Conservation (phyloP, 1,140 invertebrate species). For the Aporrectodea caliginosa region DNA sequence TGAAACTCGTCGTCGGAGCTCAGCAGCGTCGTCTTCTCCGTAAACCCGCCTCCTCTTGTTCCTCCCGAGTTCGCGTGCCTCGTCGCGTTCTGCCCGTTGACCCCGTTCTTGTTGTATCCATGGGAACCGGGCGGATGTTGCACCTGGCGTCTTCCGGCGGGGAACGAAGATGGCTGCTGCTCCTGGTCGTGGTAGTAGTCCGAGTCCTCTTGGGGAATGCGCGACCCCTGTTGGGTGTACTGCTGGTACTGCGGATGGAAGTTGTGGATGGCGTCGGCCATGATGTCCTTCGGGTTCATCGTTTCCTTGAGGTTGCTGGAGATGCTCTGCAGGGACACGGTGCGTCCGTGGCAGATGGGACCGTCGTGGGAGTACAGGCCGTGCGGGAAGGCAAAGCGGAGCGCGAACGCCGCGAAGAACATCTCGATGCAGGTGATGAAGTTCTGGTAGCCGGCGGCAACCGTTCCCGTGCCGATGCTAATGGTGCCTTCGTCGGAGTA, state of each 20-base stretch:
- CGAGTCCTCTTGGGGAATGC: slow-evolving; percentile 13
- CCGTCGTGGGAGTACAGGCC: slow-evolving; percentile 12
- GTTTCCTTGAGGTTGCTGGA: slow-evolving; percentile 98
- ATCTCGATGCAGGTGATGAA: slow-evolving; percentile 99
- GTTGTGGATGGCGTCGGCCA: slow-evolving; percentile 99
- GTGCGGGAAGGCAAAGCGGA: slow-evolving; percentile 91
- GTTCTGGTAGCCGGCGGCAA: slow-evolving; percentile 98
- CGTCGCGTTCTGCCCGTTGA: too few relatives aligned
- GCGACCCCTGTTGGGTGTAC: slow-evolving; percentile 83
- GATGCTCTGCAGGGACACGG: slow-evolving; percentile 98
- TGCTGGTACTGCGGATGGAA: slow-evolving; percentile 99
- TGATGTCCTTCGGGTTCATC: slow-evolving; percentile 99
- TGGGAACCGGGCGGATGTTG: neutral
- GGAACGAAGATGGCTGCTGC: neutral
- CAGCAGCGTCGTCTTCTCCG: slow-evolving; percentile 88
- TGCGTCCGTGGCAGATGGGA: slow-evolving; percentile 23
- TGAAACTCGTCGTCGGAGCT: slow-evolving; percentile 96
- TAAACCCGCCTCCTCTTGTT: neutral
- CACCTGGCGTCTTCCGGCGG: neutral
- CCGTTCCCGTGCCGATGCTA: slow-evolving; percentile 77
- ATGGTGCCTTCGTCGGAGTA: slow-evolving; percentile 69
- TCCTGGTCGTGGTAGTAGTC: neutral
- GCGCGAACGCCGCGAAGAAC: slow-evolving; percentile 91
- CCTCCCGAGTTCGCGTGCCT: neutral
- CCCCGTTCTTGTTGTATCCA: slow-evolving; percentile 1